These are phyloP conservation scores for Elegia similella DNA, from an alignment of 2,888 invertebrate genomes.

Conservation along the genomic window DNA sequence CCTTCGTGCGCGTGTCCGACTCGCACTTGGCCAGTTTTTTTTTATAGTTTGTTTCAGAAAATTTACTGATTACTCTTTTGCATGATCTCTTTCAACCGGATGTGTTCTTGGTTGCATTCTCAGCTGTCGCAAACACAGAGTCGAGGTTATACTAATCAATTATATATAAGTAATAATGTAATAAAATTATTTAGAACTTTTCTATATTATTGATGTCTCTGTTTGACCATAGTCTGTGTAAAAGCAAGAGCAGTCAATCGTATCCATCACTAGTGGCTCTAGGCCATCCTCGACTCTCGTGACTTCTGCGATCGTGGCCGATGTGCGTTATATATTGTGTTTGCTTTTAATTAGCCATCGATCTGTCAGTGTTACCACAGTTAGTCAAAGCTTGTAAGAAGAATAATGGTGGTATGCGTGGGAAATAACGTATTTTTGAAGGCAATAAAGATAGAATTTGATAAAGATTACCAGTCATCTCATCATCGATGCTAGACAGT, in stretches of 20 bases:
- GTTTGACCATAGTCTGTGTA: slow-evolving; percentile 33
- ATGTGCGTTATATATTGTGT: slow-evolving; percentile 55
- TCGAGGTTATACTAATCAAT: no score
- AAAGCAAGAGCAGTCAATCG: slow-evolving; percentile 47
- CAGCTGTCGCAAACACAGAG: no score
- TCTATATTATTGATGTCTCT: slow-evolving; percentile 23
- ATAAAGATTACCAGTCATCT: no score
- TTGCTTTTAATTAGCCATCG: slow-evolving; percentile 72
- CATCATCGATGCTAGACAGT: no score
- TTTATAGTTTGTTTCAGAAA: no score
- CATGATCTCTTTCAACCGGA: no score
- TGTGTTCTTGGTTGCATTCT: no score
- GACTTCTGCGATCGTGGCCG: slow-evolving; percentile 66
- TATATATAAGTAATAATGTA: no score
- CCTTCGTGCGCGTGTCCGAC: no score
- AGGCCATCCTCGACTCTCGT: slow-evolving; percentile 59
- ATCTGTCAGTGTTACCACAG: slow-evolving; percentile 37
- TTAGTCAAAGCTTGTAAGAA: slow-evolving; percentile 39
- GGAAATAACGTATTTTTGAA: slow-evolving; percentile 47
- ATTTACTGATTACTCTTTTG: no score
- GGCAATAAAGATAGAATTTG: background rate
- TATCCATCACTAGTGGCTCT: slow-evolving; percentile 64
- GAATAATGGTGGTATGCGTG: slow-evolving; percentile 47
- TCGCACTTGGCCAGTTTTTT: no score
- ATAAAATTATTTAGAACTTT: no score